Evolutionary conservation across 1,140 invertebrate species (phyloP), one percentile per base, ranked within the genome.

Genomic region (Rhyzopertha dominica): DNA sequence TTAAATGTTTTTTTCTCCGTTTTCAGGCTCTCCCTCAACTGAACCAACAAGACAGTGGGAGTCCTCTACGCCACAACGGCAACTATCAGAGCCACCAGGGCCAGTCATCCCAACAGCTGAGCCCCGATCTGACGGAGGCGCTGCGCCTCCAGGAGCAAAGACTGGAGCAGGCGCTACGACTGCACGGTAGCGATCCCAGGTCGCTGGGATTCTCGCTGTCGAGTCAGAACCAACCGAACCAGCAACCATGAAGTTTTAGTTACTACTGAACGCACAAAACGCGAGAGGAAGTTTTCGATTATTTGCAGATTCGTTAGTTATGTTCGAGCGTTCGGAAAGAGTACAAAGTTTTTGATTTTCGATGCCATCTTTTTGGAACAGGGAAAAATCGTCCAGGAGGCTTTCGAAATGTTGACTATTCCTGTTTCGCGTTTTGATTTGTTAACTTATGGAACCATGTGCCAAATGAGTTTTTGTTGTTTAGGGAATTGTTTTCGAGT

Each of bases 121-220:
- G 75, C 32, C 74, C 76, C 2, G 78, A 80, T 54, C 61, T 79
- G 23, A 76, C 75, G 1, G 84, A 89, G 63, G 85, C 83, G 5
- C 71, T 87, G 37, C 72, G 85, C 59, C 74, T 88, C 32, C 85
- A 87, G 57, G 86, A 88, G 58, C 84, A 87, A 55, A 73, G 86
- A 58, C 64, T 90, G 56, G 85, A 88, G 58, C 87, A 90, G 54
- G 85, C 87, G 5, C 63, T 90, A 47, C 76, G 87, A 53, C 75
- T 90, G 52, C 85, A 88, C 62, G 75, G 76, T 23, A 79, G 73
- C 38, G 74, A 81, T 59, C 79, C 79, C 2, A 72, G 79, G 26
- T 74, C 79, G 22, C 61, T 82, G 24, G 81, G 79, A 36, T 81
- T 82, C 59, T 74, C 77, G 18, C 69, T 81, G 16, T 59, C 64